phyloP scores from a whole-genome alignment of 1,140 invertebrate genomes.

The Monomorium pharaonis region DNA sequence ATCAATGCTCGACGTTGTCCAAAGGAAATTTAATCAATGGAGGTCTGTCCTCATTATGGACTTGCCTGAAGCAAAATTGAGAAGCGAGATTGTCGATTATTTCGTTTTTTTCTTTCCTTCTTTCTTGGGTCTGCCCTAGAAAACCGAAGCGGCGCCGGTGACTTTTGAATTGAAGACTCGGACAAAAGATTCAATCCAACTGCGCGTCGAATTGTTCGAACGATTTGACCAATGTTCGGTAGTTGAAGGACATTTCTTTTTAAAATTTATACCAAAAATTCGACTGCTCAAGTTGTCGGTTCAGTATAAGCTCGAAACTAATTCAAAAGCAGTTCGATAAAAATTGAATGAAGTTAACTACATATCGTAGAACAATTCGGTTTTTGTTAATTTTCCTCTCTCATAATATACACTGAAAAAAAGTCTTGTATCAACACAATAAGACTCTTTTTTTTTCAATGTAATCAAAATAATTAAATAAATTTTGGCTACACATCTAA shows the following conservation, averaged over 20 bases:
- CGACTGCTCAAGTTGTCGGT: neutral
- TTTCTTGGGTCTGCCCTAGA: neutral
- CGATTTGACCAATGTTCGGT: neutral
- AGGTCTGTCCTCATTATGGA: conserved; percentile 12
- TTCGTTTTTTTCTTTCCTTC: neutral
- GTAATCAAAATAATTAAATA: too few species aligned
- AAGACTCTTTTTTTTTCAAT: too few species aligned
- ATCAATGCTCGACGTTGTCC: conserved; percentile 44
- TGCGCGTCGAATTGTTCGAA: neutral
- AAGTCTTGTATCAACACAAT: too few species aligned
- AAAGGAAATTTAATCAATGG: conserved; percentile 46
- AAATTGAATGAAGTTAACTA: neutral
- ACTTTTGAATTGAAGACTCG: neutral
- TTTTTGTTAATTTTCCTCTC: neutral
- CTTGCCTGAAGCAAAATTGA: neutral
- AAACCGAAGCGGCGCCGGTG: neutral
- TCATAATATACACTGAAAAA: neutral
- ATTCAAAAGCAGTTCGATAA: neutral
- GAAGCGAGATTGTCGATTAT: neutral
- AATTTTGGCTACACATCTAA: too few species aligned
- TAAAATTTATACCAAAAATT: neutral
- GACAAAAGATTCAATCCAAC: neutral
- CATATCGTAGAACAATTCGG: neutral
- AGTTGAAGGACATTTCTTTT: neutral
- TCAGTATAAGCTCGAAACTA: neutral